Percentiles rank a stretch among this genome's conserved stretches.
Evolutionary conservation across 2,797 vertebrate genomes (phyloP).

Genomic region (Psittacula echo): DNA sequence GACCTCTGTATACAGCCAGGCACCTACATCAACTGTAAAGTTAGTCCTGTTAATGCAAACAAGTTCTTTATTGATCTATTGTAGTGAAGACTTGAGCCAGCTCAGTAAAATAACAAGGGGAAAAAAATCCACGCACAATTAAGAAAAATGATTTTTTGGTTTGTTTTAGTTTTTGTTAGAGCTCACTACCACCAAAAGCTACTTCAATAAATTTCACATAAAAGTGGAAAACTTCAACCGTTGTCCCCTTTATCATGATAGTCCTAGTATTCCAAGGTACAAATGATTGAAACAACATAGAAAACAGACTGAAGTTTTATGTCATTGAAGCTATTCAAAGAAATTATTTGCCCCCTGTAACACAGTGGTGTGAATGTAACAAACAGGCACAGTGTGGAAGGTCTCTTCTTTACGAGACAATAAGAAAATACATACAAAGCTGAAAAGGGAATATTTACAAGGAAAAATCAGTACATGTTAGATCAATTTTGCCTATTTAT

Average conservation of each 20-base stretch:
- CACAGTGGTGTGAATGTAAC: background rate
- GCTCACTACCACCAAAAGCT: background rate
- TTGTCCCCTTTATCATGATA: background rate
- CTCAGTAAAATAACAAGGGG: slow-evolving; percentile 17
- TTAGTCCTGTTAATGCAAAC: slow-evolving; percentile 79
- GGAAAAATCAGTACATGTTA: background rate
- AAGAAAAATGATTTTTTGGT: background rate
- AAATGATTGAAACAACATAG: background rate
- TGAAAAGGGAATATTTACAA: background rate
- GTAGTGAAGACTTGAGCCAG: slow-evolving; percentile 51
- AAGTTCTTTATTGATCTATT: slow-evolving; percentile 79
- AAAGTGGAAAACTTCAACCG: slow-evolving; percentile 1
- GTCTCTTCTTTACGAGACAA: background rate
- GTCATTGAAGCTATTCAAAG: background rate
- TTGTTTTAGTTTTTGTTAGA: slow-evolving; percentile 24
- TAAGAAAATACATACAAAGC: background rate
- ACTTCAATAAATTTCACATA: background rate
- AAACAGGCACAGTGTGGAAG: background rate
- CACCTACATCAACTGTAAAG: slow-evolving; percentile 74
- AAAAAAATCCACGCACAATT: background rate
- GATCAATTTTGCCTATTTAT: background rate
- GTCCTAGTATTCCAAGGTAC: background rate
- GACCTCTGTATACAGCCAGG: slow-evolving; percentile 74
- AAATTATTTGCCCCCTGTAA: background rate
- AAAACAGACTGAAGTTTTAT: background rate